These are phyloP conservation scores for Petrolisthes cinctipes DNA, from an alignment of 2,888 invertebrate genomes.

Conservation along the genomic window DNA sequence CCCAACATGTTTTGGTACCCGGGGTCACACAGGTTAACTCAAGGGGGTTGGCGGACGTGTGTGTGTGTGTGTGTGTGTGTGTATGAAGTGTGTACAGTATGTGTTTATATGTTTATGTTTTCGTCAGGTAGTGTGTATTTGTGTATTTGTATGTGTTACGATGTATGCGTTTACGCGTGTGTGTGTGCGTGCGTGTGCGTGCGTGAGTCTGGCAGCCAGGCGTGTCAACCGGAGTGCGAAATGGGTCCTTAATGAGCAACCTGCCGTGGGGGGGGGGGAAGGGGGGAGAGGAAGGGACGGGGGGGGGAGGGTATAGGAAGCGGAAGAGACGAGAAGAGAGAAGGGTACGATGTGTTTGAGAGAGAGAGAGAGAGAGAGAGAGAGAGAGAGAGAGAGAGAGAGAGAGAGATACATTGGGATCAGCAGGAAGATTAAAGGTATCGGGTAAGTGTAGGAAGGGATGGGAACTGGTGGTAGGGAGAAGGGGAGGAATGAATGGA, in stretches of 20 bases:
- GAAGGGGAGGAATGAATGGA: neutral
- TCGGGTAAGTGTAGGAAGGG: neutral
- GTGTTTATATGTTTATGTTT: neutral
- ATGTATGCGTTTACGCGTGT: neutral
- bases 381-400: neutral
- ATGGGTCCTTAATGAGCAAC: constrained; percentile 41
- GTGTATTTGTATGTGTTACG: neutral
- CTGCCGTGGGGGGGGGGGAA: constrained; percentile 10
- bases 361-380: neutral
- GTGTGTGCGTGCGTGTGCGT: neutral
- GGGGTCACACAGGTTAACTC: too few species aligned
- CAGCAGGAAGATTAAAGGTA: neutral
- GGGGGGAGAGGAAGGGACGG: neutral
- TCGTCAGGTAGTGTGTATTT: neutral
- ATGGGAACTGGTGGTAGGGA: neutral
- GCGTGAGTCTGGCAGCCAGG: constrained; percentile 9
- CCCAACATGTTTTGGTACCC: too few species aligned
- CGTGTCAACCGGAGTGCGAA: constrained; percentile 39
- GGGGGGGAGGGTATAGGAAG: constrained; percentile 1
- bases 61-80: neutral
- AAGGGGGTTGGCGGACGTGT: neutral
- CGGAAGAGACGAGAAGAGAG: neutral
- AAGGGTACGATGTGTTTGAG: neutral
- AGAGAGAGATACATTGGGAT: neutral
- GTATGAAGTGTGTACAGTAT: neutral